Conservation (phyloP, 2,113 vertebrate genomes). For the Aspidoscelis tigris region DNA sequence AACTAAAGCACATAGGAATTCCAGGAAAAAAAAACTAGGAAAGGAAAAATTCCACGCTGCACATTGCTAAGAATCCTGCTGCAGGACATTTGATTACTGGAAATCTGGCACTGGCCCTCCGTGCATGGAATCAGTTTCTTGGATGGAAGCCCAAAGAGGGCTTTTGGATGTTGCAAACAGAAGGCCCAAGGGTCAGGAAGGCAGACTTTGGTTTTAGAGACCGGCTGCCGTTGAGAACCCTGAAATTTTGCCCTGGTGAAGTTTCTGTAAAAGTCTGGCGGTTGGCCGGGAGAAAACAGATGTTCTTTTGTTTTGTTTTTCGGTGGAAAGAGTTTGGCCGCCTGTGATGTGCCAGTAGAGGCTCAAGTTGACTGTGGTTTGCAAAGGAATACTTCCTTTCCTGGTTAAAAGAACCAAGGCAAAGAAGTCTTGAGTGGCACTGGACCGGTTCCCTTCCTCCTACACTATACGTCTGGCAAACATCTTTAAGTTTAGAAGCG, state of each 20-base stretch:
- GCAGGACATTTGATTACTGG: too few relatives aligned
- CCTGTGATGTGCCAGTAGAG: neutral
- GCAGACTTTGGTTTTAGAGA: neutral
- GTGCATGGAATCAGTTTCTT: too few relatives aligned
- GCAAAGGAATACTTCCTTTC: conserved; percentile 5
- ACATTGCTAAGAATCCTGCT: too few relatives aligned
- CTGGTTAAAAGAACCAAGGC: neutral
- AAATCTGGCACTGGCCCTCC: too few relatives aligned
- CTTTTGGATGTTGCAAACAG: too few relatives aligned
- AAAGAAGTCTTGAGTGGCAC: neutral
- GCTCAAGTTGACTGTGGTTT: neutral
- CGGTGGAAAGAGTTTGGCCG: neutral
- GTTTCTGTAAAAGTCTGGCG: neutral
- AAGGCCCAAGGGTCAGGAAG: neutral
- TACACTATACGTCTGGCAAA: neutral
- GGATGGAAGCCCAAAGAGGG: too few relatives aligned
- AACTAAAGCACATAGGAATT: too few relatives aligned
- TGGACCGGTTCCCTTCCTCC: neutral
- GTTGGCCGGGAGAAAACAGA: neutral
- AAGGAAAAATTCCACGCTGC: too few relatives aligned
- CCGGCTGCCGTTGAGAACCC: neutral
- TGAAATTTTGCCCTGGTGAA: neutral
- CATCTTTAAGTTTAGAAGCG: neutral
- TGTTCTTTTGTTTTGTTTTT: neutral
- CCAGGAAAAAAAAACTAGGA: too few relatives aligned